These are phyloP conservation scores for Campylorhamphus procurvoides DNA, from an alignment of 2,113 vertebrate genomes.

Conservation along the genomic window DNA sequence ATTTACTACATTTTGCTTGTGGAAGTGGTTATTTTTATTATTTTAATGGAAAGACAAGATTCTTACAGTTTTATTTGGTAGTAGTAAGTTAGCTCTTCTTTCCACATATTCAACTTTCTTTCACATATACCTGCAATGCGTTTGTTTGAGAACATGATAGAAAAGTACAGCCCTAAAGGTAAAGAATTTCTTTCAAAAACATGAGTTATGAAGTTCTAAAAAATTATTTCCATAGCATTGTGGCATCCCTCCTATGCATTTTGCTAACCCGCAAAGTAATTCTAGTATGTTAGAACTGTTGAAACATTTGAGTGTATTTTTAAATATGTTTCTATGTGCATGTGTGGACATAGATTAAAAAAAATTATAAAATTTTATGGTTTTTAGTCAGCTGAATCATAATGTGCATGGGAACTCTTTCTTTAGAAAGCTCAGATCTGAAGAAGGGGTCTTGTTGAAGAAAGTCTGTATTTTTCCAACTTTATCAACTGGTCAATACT, in stretches of 20 bases:
- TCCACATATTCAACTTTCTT: background rate
- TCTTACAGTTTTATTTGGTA: background rate
- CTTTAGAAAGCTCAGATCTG: background rate
- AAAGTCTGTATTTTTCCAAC: background rate
- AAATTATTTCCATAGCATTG: background rate
- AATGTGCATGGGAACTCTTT: background rate
- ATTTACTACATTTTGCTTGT: background rate
- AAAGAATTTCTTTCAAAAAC: background rate
- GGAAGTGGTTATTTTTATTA: background rate
- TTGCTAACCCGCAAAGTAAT: background rate
- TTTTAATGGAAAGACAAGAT: background rate
- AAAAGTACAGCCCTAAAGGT: background rate
- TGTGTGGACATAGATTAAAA: background rate
- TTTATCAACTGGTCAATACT: background rate
- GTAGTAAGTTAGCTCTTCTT: background rate
- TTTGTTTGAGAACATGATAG: background rate
- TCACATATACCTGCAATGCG: background rate
- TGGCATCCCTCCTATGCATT: background rate
- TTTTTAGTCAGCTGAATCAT: background rate
- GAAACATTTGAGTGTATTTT: background rate
- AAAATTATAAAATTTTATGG: background rate
- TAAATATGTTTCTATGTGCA: background rate
- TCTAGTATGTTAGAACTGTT: background rate
- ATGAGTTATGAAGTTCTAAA: background rate
- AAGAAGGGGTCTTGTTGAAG: background rate